Percentiles rank a stretch among this genome's conserved stretches.
phyloP scores from a whole-genome alignment of 1,140 invertebrate species.

The Cotesia chilonis region DNA sequence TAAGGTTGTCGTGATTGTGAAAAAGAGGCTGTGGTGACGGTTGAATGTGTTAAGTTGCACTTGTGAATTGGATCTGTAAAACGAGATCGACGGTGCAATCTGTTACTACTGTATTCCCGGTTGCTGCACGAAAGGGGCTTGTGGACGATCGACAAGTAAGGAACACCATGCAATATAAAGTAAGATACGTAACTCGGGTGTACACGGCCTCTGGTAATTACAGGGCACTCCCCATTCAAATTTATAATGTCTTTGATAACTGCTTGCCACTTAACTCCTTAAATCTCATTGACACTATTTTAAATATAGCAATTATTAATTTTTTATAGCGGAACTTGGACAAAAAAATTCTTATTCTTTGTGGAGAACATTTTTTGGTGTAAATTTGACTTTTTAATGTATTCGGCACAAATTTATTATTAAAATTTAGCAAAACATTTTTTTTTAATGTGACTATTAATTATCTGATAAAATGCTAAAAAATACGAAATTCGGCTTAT shows the following conservation, averaged over 20 bases:
- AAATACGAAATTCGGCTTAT: no score
- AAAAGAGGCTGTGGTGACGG: constrained; percentile 15
- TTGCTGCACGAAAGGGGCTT: no score
- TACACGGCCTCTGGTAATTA: constrained; percentile 47
- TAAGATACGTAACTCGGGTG: constrained; percentile 20
- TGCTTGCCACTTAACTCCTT: constrained; percentile 22
- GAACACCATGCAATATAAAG: no score
- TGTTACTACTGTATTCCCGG: background rate
- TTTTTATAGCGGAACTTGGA: background rate
- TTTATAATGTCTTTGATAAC: constrained; percentile 52
- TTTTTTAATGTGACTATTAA: no score
- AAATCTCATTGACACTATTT: constrained; percentile 16
- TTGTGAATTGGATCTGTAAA: constrained; percentile 22
- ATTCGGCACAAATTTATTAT: no score
- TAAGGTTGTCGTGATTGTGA: background rate
- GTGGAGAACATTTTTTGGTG: no score
- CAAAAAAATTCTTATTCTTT: background rate
- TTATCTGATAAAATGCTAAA: no score
- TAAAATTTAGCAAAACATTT: no score
- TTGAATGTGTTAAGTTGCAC: constrained; percentile 25
- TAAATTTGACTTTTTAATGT: no score
- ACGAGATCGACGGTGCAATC: constrained; percentile 20
- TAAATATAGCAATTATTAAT: background rate
- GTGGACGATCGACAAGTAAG: no score
- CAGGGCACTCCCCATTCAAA: constrained; percentile 42